Evolutionary conservation across 2,888 invertebrate genomes (phyloP).

Genomic region (Mycogona germanica): DNA sequence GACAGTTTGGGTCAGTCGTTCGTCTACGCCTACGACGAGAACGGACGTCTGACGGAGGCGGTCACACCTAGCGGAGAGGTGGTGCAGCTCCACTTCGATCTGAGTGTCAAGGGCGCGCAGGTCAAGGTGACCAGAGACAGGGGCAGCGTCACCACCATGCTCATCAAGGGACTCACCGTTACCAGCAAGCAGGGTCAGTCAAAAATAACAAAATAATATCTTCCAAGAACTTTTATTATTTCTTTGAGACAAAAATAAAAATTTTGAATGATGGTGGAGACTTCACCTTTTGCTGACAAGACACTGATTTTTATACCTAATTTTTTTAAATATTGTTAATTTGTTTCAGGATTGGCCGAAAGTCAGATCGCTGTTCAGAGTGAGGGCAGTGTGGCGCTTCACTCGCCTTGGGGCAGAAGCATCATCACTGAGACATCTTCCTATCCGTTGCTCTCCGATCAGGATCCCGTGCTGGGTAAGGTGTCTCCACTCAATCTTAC

Average conservation of each 20-base stretch:
- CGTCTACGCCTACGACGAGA: constrained; percentile 89
- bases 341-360: constrained; percentile 21
- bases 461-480: constrained; percentile 59
- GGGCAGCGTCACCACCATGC: constrained; percentile 42
- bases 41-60: constrained; percentile 78
- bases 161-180: constrained; percentile 77
- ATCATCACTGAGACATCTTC: constrained; percentile 83
- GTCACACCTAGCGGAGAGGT: constrained; percentile 93
- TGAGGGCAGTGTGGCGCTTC: constrained; percentile 71
- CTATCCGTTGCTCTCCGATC: constrained; percentile 77
- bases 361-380: constrained; percentile 22
- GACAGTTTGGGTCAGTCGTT: constrained; percentile 74
- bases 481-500: neutral
- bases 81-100: constrained; percentile 71
- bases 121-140: constrained; percentile 58
- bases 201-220: neutral
- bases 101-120: constrained; percentile 81
- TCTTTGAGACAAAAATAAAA: no score
- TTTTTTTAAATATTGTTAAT: neutral
- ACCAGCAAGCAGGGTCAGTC: constrained; percentile 52
- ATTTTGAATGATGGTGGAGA: no score
- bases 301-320: neutral
- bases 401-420: constrained; percentile 75
- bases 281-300: no score
- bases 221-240: no score